phyloP scores from a whole-genome alignment of 2,888 invertebrate genomes.

The Heteromyza rotundicornis region DNA sequence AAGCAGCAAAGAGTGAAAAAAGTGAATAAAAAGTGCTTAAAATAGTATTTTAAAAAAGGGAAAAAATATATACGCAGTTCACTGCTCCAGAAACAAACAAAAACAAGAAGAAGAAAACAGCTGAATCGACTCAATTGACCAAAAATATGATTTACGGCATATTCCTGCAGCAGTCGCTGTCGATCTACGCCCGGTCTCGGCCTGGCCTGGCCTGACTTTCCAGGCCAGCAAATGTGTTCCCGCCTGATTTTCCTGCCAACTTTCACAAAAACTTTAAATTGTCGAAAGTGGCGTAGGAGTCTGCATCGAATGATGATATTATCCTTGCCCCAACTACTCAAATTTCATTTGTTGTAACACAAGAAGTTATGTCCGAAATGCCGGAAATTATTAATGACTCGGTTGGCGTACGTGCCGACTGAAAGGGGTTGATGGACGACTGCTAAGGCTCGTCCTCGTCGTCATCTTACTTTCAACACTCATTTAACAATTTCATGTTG shows the following conservation, averaged over 20 bases:
- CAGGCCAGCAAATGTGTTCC: neutral
- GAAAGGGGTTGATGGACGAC: neutral
- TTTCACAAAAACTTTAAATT: neutral
- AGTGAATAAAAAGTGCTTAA: neutral
- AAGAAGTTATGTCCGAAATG: neutral
- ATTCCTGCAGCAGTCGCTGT: constrained; percentile 21
- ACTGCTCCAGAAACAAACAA: constrained; percentile 39
- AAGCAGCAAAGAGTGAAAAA: neutral
- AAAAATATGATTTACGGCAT: constrained; percentile 58
- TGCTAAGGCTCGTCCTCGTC: neutral
- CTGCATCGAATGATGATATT: too few species aligned
- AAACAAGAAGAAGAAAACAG: constrained; percentile 38
- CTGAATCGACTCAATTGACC: constrained; percentile 59
- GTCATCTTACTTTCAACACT: neutral
- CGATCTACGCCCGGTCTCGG: neutral
- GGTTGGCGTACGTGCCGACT: neutral
- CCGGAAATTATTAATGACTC: constrained; percentile 1
- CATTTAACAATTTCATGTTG: constrained; percentile 2
- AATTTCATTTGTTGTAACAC: neutral
- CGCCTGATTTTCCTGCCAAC: neutral
- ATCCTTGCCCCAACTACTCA: neutral
- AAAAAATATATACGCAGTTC: neutral
- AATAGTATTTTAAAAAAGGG: neutral
- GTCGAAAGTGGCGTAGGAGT: neutral
- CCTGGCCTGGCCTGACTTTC: neutral